A percentile compares a stretch with the other conserved stretches of the same genome.
Conservation (phyloP, 2,113 vertebrate genomes). For the Albula glossodonta region DNA sequence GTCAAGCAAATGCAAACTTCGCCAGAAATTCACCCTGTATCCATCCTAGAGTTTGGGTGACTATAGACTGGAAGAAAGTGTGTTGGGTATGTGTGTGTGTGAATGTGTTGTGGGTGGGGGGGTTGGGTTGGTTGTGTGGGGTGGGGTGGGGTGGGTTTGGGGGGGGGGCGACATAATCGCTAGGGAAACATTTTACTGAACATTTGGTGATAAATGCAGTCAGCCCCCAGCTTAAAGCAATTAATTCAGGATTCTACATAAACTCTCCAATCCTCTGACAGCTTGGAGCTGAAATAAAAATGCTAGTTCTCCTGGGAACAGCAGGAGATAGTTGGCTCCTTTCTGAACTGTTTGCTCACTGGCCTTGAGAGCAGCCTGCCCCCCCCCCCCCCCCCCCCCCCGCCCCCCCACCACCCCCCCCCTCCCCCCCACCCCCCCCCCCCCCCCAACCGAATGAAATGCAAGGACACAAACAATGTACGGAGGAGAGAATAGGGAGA, state of each 20-base stretch:
- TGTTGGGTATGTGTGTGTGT: conserved; percentile 3
- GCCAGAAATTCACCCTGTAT: conserved; percentile 66
- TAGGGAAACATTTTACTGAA: conserved; percentile 87
- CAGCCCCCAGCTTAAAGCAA: conserved; percentile 97
- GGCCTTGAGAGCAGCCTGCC: conserved; percentile 98
- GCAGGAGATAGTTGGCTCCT: conserved; percentile 95
- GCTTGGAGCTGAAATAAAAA: conserved; percentile 99
- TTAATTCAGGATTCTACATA: conserved; percentile 99
- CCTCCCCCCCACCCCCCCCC: no score
- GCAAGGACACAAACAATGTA: conserved; percentile 99
- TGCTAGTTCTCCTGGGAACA: conserved; percentile 99
- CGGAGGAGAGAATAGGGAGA: conserved; percentile 97
- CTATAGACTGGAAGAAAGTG: conserved; percentile 12
- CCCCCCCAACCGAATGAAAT: conserved; percentile 95
- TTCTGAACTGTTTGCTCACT: conserved; percentile 99
- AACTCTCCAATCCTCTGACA: conserved; percentile 99
- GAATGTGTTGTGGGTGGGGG: conserved; percentile 29
- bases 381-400: no score
- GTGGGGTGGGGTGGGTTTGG: conserved; percentile 34
- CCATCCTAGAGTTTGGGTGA: conserved; percentile 68
- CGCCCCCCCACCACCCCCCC: no score
- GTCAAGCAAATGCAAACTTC: conserved; percentile 66
- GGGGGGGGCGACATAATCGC: conserved; percentile 63
- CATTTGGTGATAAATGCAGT: conserved; percentile 89
- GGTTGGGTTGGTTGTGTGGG: conserved; percentile 32